Conservation (phyloP, 1,140 invertebrate species). For the Tetranychus cinnabarinus region DNA sequence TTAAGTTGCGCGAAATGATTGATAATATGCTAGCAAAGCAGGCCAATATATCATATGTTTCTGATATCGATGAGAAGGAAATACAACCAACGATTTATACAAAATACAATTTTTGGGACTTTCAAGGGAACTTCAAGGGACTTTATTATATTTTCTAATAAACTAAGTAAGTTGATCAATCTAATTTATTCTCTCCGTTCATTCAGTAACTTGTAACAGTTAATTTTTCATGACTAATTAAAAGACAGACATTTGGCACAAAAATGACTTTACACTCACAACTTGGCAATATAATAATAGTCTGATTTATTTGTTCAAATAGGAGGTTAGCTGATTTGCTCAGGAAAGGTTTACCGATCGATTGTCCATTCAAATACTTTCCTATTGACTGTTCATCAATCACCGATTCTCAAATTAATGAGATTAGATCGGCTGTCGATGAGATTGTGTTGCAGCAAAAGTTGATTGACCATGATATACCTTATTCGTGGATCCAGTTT, state of each 20-base stretch:
- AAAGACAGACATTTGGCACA: no score
- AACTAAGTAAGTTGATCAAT: no score
- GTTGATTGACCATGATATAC: slow-evolving; percentile 16
- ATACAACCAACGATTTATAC: slow-evolving; percentile 13
- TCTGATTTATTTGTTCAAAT: no score
- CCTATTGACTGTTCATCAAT: slow-evolving; percentile 6
- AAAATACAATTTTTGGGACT: slow-evolving; percentile 22
- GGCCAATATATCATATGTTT: not conserved
- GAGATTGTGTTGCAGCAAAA: slow-evolving; percentile 2
- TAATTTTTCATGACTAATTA: no score
- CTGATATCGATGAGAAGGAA: slow-evolving; percentile 6
- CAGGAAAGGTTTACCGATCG: not conserved
- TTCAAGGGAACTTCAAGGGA: no score
- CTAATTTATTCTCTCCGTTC: no score
- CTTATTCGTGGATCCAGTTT: slow-evolving; percentile 23
- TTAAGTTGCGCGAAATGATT: not conserved
- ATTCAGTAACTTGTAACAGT: no score
- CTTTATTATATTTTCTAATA: no score
- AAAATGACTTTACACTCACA: no score
- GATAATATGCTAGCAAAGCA: not conserved
- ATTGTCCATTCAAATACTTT: slow-evolving; percentile 5
- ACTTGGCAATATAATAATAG: no score
- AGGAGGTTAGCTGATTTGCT: no score
- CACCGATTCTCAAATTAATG: not conserved
- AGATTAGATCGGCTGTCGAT: not conserved